Conservation (phyloP, 2,113 vertebrate genomes). For the Neoarius graeffei region DNA sequence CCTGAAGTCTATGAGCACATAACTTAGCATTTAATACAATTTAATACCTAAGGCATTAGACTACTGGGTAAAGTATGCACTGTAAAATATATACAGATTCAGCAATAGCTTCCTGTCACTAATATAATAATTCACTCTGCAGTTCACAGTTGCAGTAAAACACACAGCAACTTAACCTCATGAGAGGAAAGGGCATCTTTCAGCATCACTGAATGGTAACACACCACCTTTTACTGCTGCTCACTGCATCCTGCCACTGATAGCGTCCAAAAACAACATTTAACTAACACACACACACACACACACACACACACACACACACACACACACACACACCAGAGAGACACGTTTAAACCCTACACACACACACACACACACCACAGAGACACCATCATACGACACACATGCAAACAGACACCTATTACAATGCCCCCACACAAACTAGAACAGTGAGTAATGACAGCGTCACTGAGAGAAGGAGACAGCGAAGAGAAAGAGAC, state of each 20-base stretch:
- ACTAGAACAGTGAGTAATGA: neutral
- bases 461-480: neutral
- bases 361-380: slow-evolving; percentile 14
- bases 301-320: slow-evolving; percentile 12
- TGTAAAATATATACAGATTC: neutral
- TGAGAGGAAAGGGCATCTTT: slow-evolving; percentile 32
- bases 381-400: neutral
- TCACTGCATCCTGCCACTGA: slow-evolving; percentile 44
- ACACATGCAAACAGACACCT: slow-evolving; percentile 2
- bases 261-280: slow-evolving; percentile 46
- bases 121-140: slow-evolving; percentile 1
- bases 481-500: neutral
- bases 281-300: neutral
- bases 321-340: neutral
- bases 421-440: neutral
- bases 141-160: neutral
- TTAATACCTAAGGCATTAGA: neutral
- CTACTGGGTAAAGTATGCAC: neutral
- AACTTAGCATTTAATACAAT: neutral
- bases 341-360: neutral
- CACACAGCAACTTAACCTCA: slow-evolving; percentile 12
- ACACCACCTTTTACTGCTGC: slow-evolving; percentile 38
- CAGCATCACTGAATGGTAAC: slow-evolving; percentile 25
- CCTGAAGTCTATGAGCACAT: neutral
- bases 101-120: neutral